Evolutionary conservation across 2,797 vertebrate species (phyloP).

Genomic region (Pipistrellus pipistrellus): DNA sequence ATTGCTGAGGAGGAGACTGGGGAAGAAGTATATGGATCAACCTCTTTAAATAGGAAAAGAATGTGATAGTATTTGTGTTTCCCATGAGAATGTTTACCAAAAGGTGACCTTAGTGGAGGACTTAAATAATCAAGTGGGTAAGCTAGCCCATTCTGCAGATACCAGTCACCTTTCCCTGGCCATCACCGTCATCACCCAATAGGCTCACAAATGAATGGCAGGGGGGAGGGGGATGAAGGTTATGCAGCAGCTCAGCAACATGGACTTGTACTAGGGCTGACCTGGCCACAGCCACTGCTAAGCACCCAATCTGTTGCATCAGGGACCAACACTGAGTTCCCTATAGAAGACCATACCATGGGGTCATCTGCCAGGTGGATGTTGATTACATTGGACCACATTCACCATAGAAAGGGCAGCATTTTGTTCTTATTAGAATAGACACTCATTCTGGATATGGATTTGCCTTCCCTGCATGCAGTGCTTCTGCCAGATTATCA

Average conservation of each 20-base stretch:
- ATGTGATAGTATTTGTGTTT: not conserved
- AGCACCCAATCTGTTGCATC: not conserved
- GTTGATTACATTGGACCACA: not conserved
- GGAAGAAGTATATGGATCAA: not conserved
- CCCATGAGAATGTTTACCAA: not conserved
- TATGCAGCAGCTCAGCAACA: not conserved
- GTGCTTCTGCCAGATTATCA: not conserved
- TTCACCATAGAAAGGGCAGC: not conserved
- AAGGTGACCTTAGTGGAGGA: not conserved
- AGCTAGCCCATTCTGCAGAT: not conserved
- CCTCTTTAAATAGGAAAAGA: not conserved
- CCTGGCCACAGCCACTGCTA: not conserved
- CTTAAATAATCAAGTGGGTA: constrained; percentile 3
- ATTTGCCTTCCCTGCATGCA: not conserved
- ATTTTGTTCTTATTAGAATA: not conserved
- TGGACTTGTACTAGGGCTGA: not conserved
- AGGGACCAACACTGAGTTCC: not conserved
- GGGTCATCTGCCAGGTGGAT: not conserved
- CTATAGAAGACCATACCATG: too few species aligned
- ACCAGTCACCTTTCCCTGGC: not conserved
- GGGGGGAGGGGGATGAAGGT: not conserved
- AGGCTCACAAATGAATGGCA: not conserved
- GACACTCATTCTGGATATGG: not conserved
- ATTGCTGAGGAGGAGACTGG: not conserved
- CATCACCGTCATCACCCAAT: not conserved